Evolutionary conservation across 1,140 invertebrate genomes (phyloP).

Genomic region (Scylla paramamosain): DNA sequence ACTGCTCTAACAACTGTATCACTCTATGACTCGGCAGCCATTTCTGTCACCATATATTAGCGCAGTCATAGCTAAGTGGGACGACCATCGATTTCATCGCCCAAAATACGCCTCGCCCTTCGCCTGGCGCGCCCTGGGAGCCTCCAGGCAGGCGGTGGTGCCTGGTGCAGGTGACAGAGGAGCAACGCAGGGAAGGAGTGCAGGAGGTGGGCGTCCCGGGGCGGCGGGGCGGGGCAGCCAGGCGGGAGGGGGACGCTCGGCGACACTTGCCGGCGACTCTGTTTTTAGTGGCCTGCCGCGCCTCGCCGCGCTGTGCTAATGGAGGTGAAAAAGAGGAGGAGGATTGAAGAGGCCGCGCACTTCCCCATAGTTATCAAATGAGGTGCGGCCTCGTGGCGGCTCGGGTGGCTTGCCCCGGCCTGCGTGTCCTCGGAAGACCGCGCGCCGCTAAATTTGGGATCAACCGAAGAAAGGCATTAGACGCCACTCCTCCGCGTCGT

Average conservation of each 20-base stretch:
- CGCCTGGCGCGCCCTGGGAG: background rate
- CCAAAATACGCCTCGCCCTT: conserved; percentile 31
- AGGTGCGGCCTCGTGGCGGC: background rate
- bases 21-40: background rate
- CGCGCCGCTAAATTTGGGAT: background rate
- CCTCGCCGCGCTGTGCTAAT: background rate
- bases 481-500: background rate
- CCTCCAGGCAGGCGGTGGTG: background rate
- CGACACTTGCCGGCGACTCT: conserved; percentile 17
- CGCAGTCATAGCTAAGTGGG: background rate
- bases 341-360: background rate
- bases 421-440: background rate
- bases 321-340: background rate
- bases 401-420: background rate
- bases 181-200: background rate
- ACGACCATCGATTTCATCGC: conserved; percentile 21
- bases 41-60: conserved; percentile 30
- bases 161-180: background rate
- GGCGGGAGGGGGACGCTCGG: background rate
- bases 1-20: conserved; percentile 21
- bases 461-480: conserved; percentile 12
- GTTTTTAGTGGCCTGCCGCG: background rate
- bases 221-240: background rate
- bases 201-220: background rate
- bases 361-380: conserved; percentile 14